These are phyloP conservation scores for Manis javanica DNA, from an alignment of 2,797 vertebrate species.

Conservation along the genomic window DNA sequence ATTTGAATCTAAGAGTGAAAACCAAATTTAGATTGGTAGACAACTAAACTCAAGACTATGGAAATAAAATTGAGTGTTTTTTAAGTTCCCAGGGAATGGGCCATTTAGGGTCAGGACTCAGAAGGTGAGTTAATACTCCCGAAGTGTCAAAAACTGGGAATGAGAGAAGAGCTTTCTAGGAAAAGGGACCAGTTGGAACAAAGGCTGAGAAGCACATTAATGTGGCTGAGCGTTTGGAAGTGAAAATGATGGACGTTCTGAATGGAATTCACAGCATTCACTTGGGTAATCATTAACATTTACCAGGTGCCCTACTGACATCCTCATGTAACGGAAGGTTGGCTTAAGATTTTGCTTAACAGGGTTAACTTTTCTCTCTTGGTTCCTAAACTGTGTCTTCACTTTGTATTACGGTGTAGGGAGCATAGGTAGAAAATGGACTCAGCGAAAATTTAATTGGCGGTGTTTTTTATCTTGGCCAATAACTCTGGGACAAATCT, in stretches of 20 bases:
- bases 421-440: not conserved
- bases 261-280: not conserved
- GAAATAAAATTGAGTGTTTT: not conserved
- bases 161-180: not conserved
- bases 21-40: not conserved
- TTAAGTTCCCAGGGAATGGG: not conserved
- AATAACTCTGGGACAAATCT: not conserved
- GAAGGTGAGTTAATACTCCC: not conserved
- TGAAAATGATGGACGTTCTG: not conserved
- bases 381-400: not conserved
- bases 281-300: not conserved
- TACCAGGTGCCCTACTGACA: not conserved
- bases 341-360: not conserved
- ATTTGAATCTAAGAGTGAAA: constrained; percentile 5
- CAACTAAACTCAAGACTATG: not conserved
- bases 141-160: not conserved
- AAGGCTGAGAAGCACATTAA: not conserved
- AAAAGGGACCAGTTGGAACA: not conserved
- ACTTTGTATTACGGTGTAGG: not conserved
- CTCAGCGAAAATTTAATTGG: not conserved
- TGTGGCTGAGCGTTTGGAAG: not conserved
- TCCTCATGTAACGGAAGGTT: not conserved
- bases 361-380: not conserved
- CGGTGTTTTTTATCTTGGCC: not conserved
- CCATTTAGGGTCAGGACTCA: not conserved